phyloP scores from a whole-genome alignment of 2,888 invertebrate genomes.

The Carterocephalus palaemon region DNA sequence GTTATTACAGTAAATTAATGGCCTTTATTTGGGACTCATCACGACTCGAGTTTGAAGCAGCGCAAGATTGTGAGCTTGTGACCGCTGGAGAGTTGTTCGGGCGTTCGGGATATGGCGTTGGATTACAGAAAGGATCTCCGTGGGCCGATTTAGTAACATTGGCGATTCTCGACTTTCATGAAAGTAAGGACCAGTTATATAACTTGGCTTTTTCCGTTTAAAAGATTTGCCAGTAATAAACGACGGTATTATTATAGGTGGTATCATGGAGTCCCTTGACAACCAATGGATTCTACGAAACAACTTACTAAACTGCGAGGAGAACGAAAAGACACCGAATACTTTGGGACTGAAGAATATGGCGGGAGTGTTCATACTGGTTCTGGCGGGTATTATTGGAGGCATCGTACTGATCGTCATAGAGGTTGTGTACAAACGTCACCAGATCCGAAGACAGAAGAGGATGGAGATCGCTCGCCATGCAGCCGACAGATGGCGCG shows the following conservation, averaged over 20 bases:
- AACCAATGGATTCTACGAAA: conserved; percentile 97
- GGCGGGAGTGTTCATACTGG: conserved; percentile 99
- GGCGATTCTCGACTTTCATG: conserved; percentile 96
- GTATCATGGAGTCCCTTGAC: conserved; percentile 98
- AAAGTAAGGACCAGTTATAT: conserved; percentile 83
- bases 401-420: conserved; percentile 97
- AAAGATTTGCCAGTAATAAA: background rate
- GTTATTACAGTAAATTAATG: conserved; percentile 88
- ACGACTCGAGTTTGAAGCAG: conserved; percentile 98
- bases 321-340: conserved; percentile 96
- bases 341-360: conserved; percentile 98
- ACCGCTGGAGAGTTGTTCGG: conserved; percentile 99
- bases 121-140: conserved; percentile 95
- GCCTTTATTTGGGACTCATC: conserved; percentile 99
- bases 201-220: background rate
- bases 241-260: conserved; percentile 80
- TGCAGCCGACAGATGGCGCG: conserved; percentile 98
- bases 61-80: conserved; percentile 97
- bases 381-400: conserved; percentile 97
- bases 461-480: conserved; percentile 96
- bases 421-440: conserved; percentile 98
- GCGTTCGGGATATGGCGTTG: conserved; percentile 97
- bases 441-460: conserved; percentile 97
- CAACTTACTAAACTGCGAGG: conserved; percentile 89
- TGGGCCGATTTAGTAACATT: conserved; percentile 98